Conservation (phyloP, 2,113 vertebrate species). For the Tragelaphus imberbis region DNA sequence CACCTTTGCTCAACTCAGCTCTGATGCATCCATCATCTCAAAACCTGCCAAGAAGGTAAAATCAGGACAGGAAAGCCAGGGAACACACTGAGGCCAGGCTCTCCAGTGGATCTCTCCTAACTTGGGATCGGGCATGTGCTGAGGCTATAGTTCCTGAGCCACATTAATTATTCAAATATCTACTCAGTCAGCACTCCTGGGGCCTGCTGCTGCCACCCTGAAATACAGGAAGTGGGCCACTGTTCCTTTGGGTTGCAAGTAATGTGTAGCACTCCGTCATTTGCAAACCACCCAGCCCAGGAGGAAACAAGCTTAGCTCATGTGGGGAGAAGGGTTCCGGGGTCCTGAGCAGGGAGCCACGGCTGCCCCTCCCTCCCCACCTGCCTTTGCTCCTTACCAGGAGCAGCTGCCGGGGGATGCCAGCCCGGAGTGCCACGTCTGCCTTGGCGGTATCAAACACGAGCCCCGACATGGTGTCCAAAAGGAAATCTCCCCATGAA, state of each 20-base stretch:
- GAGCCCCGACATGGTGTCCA: conserved; percentile 87
- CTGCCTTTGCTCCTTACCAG: conserved; percentile 77
- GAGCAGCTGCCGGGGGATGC: conserved; percentile 85
- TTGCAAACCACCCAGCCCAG: neutral
- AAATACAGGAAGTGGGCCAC: neutral
- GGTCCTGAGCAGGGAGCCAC: neutral
- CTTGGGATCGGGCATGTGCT: no score
- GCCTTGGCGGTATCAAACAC: conserved; percentile 85
- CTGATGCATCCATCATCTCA: neutral
- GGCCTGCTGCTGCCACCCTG: neutral
- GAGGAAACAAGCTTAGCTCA: neutral
- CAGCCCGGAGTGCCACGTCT: conserved; percentile 78
- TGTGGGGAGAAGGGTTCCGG: neutral
- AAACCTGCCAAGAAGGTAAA: neutral
- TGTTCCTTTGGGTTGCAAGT: fast-evolving
- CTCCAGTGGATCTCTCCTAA: neutral
- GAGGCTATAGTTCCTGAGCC: neutral
- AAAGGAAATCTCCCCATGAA: conserved; percentile 90
- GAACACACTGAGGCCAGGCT: neutral
- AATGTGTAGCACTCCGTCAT: fast-evolving
- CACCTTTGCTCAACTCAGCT: neutral
- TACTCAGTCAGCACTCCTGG: neutral
- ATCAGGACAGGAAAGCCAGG: neutral
- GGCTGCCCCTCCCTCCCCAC: neutral
- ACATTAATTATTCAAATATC: neutral